Evolutionary conservation across 2,888 invertebrate species (phyloP).

Genomic region (Harmothoe impar): DNA sequence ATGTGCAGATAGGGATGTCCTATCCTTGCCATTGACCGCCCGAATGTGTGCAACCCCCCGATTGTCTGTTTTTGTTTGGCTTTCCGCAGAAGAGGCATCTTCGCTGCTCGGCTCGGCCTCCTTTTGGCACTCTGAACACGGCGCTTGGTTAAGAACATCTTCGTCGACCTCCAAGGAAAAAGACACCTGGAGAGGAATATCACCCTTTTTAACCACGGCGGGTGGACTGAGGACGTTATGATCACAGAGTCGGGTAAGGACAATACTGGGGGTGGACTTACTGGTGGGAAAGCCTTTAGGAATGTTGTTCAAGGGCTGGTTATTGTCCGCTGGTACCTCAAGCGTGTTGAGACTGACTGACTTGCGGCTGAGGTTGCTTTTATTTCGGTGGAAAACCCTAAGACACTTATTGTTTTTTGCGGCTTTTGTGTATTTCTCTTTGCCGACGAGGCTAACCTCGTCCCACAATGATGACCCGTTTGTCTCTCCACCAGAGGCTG

Average conservation of each 20-base stretch:
- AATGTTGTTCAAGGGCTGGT: not conserved
- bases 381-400: not conserved
- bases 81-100: not conserved
- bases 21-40: not conserved
- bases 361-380: constrained; percentile 24
- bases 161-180: constrained; percentile 5
- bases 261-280: constrained; percentile 36
- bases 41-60: not conserved
- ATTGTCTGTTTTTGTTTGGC: not conserved
- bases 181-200: not conserved
- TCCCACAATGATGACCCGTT: not conserved
- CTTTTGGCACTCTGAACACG: constrained; percentile 42
- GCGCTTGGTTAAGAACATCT: not conserved
- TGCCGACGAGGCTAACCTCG: not conserved
- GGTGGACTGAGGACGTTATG: not conserved
- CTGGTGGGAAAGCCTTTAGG: constrained; percentile 38
- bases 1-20: not conserved
- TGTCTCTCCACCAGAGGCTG: not conserved
- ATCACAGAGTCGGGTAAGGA: constrained; percentile 37
- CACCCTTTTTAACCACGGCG: not conserved
- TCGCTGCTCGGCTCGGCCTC: not conserved
- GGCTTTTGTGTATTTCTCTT: not conserved
- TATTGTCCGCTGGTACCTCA: not conserved
- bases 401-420: not conserved
- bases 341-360: constrained; percentile 49